phyloP scores from a whole-genome alignment of 2,888 invertebrate species.

The Dorcus parallelipipedus region DNA sequence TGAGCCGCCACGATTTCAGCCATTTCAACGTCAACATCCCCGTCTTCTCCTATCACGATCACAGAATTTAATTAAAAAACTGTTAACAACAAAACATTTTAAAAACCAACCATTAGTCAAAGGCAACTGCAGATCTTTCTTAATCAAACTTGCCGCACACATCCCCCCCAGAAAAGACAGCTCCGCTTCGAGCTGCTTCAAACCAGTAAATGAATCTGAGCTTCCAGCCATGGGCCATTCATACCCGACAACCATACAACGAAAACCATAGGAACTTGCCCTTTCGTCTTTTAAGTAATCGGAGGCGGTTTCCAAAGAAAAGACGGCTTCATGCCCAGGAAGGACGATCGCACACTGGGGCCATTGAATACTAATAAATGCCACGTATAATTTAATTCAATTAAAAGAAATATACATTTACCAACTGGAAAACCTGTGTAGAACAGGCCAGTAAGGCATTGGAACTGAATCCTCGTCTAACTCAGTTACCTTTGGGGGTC shows the following conservation, averaged over 20 bases:
- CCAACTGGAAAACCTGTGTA: constrained; percentile 63
- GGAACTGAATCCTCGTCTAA: constrained; percentile 38
- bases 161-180: constrained; percentile 86
- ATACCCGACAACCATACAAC: constrained; percentile 76
- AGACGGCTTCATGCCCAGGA: constrained; percentile 92
- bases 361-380: constrained; percentile 65
- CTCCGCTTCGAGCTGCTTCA: constrained; percentile 83
- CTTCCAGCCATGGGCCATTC: constrained; percentile 65
- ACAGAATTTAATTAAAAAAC: background rate
- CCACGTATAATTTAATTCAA: background rate
- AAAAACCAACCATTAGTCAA: constrained; percentile 52
- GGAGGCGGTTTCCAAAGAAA: constrained; percentile 93
- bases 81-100: background rate
- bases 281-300: constrained; percentile 91
- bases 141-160: constrained; percentile 87
- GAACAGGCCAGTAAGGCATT: constrained; percentile 60
- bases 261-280: constrained; percentile 75
- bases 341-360: constrained; percentile 80
- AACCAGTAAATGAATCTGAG: constrained; percentile 47
- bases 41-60: constrained; percentile 53
- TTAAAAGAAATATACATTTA: constrained; percentile 27
- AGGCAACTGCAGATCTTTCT: constrained; percentile 71
- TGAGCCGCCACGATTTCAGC: constrained; percentile 67
- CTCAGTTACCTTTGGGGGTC: constrained; percentile 32
- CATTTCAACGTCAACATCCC: constrained; percentile 54